Evolutionary conservation across 2,888 invertebrate species (phyloP), one percentile per base, ranked within the genome.

Genomic region (Cryptocephalus primarius): DNA sequence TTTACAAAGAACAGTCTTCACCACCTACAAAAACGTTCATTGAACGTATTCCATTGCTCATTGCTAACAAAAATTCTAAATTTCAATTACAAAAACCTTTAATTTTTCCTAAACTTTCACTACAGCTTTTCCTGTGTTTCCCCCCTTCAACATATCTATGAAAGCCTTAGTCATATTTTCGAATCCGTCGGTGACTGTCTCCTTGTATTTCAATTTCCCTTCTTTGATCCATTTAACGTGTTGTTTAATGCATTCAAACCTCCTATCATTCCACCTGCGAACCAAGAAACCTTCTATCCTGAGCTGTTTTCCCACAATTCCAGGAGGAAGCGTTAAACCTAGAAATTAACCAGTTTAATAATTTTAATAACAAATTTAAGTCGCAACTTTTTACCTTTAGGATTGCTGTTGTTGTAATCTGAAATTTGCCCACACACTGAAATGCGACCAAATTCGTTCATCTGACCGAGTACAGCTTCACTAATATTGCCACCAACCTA

Each of bases 401-500:
- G 4, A 4, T 40, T 33, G 14, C 32, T 32, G 13, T 73, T 73
- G 56, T 84, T 83, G 60, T 85, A 85, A 0, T 74, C 70, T 9
- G 83, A 80, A 57, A 85, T 82, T 2, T 79, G 74, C 11, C 85
- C 85, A 63, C 84, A 84, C 8, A 82, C 75, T 10, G 82, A 75
- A 13, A 85, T 72, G 49, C 84, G 72, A 8, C 85, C 84, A 57
- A 69, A 73, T 45, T 62, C 60, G 52, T 79, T 83, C 84, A 85
- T 84, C 46, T 76, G 73, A 48, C 68, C 69, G 43, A 84, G 70
- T 36, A 84, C 77, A n/a, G 67, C 72, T 12, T 75, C 74, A 48
- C 81, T 79, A 42, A 84, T 76, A 60, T 80, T 78, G 40, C 85
- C 85, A 13, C 85, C 85, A 44, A 84, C 83, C 84, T 55, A 43